These are phyloP conservation scores for Radopholus similis DNA, from an alignment of 1,140 invertebrate genomes.

Conservation along the genomic window DNA sequence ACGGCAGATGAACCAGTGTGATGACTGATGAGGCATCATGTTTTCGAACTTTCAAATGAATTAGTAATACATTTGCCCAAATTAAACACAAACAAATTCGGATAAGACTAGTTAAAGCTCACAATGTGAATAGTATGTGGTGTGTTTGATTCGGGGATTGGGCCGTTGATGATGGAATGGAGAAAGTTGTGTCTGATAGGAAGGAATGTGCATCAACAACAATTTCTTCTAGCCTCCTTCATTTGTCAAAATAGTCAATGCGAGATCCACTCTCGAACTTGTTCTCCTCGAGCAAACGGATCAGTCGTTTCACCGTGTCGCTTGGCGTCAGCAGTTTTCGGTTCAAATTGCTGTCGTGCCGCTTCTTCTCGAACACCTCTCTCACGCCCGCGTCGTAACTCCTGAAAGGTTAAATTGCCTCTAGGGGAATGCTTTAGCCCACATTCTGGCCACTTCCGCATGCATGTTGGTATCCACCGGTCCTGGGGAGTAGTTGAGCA, in stretches of 20 bases:
- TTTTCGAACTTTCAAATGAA: too few relatives aligned
- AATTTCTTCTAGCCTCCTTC: background rate
- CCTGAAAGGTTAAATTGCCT: slow-evolving; percentile 61
- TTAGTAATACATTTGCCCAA: too few relatives aligned
- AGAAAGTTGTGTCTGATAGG: too few relatives aligned
- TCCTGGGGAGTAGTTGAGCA: slow-evolving; percentile 87
- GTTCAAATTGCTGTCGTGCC: slow-evolving; percentile 37
- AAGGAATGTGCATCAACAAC: too few relatives aligned
- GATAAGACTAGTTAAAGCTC: too few relatives aligned
- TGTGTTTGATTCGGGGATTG: too few relatives aligned
- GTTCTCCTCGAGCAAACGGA: slow-evolving; percentile 70
- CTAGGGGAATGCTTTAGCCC: background rate
- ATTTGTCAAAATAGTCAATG: slow-evolving; percentile 77
- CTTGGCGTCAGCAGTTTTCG: slow-evolving; percentile 72
- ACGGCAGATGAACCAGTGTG: too few relatives aligned
- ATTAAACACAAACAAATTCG: too few relatives aligned
- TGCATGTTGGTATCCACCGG: slow-evolving; percentile 87
- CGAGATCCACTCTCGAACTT: slow-evolving; percentile 77
- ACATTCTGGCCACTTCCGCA: slow-evolving; percentile 62
- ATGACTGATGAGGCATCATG: too few relatives aligned
- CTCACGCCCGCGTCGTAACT: slow-evolving; percentile 61
- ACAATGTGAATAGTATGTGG: too few relatives aligned
- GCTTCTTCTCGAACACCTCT: slow-evolving; percentile 18
- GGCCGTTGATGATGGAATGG: too few relatives aligned
- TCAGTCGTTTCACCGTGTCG: slow-evolving; percentile 72